Evolutionary conservation across 1,140 invertebrate genomes (phyloP), one percentile per base, ranked within the genome.

Genomic region (Drosophila elegans): DNA sequence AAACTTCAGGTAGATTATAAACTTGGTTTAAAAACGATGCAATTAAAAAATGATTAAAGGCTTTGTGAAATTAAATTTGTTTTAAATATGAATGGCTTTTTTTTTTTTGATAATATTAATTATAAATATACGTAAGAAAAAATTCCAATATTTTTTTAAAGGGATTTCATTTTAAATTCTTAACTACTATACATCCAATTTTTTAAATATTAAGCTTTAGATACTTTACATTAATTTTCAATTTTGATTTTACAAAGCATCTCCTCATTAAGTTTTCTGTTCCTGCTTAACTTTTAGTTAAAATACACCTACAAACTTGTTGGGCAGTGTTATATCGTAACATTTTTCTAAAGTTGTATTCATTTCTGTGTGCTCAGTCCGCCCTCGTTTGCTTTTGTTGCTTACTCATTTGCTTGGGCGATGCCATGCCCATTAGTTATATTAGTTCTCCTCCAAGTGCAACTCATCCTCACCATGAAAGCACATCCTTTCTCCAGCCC

Each of bases 341-440:
- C 32, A 6, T 12, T 29, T 67, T 39, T 32, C 36, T 29, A 25
- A 56, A 71, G 34, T 71, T 34, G 4, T 52, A 36, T 48, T 12
- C n/a, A 56, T 29, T 36, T 49, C 3, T 42, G 9, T 53, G 9
- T 34, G 38, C 34, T 46, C 16, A 13, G 42, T n/a, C 27, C 13
- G 13, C 11, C 13, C 13, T 36, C 27, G 21, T 13, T 49, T 41
- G 36, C 29, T n/a, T 71, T 56, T 62, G 72, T 72, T 80, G 60
- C 34, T 45, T 61, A 61, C 75, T 83, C 80, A 76, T 80, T 80
- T 84, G 66, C 64, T 36, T 63, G 52, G 59, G 48, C 48, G 61
- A 13, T 38, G 56, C 29, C 49, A 63, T 48, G 59, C 29, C 79
- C 74, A 82, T 82, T 82, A 78, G 74, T 66, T 51, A 64, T 78